Evolutionary conservation across 2,113 vertebrate species (phyloP), one percentile per base, ranked within the genome.

Genomic region (Paedocypris sp.): DNA sequence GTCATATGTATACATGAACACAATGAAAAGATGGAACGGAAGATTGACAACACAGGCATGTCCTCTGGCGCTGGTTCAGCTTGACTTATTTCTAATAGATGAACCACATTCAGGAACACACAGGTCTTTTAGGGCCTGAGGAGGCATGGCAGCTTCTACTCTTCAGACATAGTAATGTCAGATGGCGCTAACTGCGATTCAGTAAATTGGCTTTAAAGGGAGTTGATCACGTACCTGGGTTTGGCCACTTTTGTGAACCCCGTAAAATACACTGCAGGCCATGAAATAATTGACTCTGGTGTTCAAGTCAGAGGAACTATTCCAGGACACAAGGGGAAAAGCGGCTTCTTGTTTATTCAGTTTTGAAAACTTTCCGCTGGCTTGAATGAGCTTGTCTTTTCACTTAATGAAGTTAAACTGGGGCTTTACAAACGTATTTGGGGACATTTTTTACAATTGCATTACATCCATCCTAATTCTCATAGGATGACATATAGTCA

Each of bases 221-320:
- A 22, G 23, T 31, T 41, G 62, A 58, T 63, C 39, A 63, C 19
- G 19, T 29, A 29, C 19, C 18, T 31, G 26, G 41, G 35, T 49
- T 46, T 41, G 36, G 25, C 35, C 54, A 23, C 52, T 65, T 54
- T 26, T 54, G 15, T 2, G 6, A 28, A n/a, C 15, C 22, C 41
- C 18, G 53, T 45, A 54, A 54, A 54, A 46, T 23, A 35, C 61
- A 54, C 50, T 43, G 60, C 60, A 62, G 60, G 38, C 13, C 22
- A 19, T 43, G n/a, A 35, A 43, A 31, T 62, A 43, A 62, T 42
- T 45, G 39, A 47, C 29, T 62, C 11, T 20, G 23, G 39, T 16
- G 19, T 28, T 12, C 23, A 22, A 36, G 7, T 5, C 42, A 29
- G 16, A 39, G 19, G 0, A 41, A 23, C 28, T 25, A 48, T 20